Conservation (phyloP, 1,140 invertebrate genomes). For the Zaprionus lachaisei region DNA sequence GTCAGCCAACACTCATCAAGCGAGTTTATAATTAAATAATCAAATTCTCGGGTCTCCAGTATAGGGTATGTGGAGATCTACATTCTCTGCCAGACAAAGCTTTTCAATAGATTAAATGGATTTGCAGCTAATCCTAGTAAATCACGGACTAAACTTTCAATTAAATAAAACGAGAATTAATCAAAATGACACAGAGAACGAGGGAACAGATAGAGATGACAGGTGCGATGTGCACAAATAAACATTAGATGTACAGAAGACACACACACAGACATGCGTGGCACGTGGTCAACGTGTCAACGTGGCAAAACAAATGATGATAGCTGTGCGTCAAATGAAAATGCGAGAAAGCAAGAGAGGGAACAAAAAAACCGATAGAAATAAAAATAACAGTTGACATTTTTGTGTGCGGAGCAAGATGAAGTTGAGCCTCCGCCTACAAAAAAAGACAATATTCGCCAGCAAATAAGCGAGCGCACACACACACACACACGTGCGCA, state of each 20-base stretch:
- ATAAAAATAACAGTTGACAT: conserved; percentile 65
- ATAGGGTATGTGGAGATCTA: neutral
- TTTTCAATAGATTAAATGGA: conserved; percentile 55
- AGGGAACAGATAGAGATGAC: conserved; percentile 52
- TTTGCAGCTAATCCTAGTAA: conserved; percentile 58
- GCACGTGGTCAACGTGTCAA: conserved; percentile 63
- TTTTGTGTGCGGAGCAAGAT: conserved; percentile 30
- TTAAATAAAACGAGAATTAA: conserved; percentile 77
- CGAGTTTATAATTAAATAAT: neutral
- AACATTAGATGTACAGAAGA: conserved; percentile 45
- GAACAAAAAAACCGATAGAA: conserved; percentile 22
- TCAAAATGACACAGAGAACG: conserved; percentile 48
- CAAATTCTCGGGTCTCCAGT: no score
- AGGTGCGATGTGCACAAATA: conserved; percentile 66
- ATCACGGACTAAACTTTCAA: conserved; percentile 66
- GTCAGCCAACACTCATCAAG: neutral
- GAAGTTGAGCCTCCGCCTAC: conserved; percentile 56
- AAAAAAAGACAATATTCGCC: conserved; percentile 75
- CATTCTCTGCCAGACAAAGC: neutral
- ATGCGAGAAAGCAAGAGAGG: neutral
- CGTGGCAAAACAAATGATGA: conserved; percentile 78
- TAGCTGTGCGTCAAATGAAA: conserved; percentile 72
- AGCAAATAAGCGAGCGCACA: conserved; percentile 31
- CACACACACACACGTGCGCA: conserved; percentile 9
- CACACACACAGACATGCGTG: conserved; percentile 18